Percentiles rank a stretch among this genome's conserved stretches.
Evolutionary conservation across 2,888 invertebrate genomes (phyloP).

Genomic region (Trichogramma dendrolimi): DNA sequence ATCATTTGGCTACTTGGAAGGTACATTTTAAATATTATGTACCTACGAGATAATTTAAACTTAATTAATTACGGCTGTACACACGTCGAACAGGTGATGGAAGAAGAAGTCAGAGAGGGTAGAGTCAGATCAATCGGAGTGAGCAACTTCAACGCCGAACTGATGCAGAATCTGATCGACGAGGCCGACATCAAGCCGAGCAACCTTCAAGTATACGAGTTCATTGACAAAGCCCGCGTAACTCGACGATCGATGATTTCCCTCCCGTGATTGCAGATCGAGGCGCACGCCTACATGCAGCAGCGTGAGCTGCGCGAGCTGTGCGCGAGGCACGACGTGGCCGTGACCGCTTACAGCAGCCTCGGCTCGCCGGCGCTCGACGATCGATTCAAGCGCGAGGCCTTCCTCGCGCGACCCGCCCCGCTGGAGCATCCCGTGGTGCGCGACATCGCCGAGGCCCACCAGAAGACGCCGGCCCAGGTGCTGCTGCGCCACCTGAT

Average conservation of each 20-base stretch:
- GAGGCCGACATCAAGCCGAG: conserved; percentile 64
- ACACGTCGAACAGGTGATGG: conserved; percentile 60
- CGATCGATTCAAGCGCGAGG: conserved; percentile 37
- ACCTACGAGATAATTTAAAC: neutral
- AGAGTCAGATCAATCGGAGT: conserved; percentile 67
- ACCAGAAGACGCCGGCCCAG: conserved; percentile 66
- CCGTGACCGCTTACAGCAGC: conserved; percentile 68
- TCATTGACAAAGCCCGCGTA: neutral
- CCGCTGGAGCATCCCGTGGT: conserved; percentile 61
- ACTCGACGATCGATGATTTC: neutral
- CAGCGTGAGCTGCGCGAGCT: conserved; percentile 62
- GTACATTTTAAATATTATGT: conserved; percentile 43
- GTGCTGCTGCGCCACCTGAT: conserved; percentile 67
- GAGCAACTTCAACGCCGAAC: conserved; percentile 72
- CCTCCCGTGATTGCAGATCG: conserved; percentile 52
- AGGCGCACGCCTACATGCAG: conserved; percentile 73
- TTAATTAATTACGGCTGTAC: neutral
- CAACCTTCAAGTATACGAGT: conserved; percentile 57
- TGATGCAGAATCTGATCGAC: conserved; percentile 62
- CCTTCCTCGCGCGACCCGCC: conserved; percentile 34
- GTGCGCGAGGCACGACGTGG: conserved; percentile 62
- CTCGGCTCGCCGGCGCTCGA: conserved; percentile 68
- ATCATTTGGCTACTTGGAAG: conserved; percentile 70
- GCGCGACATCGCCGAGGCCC: conserved; percentile 56
- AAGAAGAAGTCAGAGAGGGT: conserved; percentile 64